Conservation (phyloP, 2,113 vertebrate genomes). For the Chaetodon auriga region DNA sequence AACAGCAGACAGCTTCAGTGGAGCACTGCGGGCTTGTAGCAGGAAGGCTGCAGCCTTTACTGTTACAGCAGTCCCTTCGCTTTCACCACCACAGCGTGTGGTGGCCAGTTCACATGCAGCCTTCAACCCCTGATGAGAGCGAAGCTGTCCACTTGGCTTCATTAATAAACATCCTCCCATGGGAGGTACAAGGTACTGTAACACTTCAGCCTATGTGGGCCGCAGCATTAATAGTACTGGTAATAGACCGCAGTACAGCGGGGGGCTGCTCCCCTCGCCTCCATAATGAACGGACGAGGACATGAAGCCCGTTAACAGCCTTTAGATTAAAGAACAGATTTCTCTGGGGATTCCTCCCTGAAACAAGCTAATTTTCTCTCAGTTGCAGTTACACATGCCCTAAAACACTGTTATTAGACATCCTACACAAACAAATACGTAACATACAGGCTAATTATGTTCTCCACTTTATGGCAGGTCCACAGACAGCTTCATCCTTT, state of each 20-base stretch:
- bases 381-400: constrained; percentile 36
- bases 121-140: constrained; percentile 51
- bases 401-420: constrained; percentile 49
- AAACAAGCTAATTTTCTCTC: constrained; percentile 53
- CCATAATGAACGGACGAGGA: constrained; percentile 57
- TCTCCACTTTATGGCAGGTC: not conserved
- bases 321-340: constrained; percentile 65
- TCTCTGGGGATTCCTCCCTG: constrained; percentile 51
- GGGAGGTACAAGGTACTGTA: constrained; percentile 34
- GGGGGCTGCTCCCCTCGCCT: constrained; percentile 33
- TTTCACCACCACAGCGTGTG: not conserved
- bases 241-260: constrained; percentile 36
- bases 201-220: constrained; percentile 42
- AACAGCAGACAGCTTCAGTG: constrained; percentile 29
- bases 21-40: constrained; percentile 13
- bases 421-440: constrained; percentile 37
- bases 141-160: constrained; percentile 62
- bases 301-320: constrained; percentile 46
- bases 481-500: constrained; percentile 6
- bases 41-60: constrained; percentile 29
- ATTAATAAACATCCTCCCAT: constrained; percentile 52
- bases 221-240: constrained; percentile 37
- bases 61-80: constrained; percentile 18
- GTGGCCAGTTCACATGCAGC: constrained; percentile 26
- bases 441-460: constrained; percentile 44